Conservation (phyloP, 2,888 invertebrate species). For the Andrena haemorrhoa region DNA sequence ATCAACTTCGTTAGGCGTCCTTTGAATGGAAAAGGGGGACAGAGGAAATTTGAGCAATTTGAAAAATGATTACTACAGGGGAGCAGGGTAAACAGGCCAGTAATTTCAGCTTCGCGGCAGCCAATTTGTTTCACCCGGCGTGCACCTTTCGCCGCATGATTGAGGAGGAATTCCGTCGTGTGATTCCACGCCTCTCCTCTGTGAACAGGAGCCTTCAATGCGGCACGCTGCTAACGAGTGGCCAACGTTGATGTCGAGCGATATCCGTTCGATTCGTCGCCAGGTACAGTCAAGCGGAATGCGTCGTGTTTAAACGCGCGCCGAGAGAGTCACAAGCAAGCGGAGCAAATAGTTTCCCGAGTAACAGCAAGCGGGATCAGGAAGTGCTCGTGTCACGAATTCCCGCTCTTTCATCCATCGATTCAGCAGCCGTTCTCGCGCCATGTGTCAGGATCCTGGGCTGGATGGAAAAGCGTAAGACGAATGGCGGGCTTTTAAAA, state of each 20-base stretch:
- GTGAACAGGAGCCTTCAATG: too few relatives aligned
- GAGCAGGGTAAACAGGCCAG: slow-evolving; percentile 1
- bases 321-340: background rate
- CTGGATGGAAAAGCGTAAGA: background rate
- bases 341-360: background rate
- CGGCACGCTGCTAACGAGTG: too few relatives aligned
- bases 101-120: slow-evolving; percentile 21
- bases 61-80: slow-evolving; percentile 8
- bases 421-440: slow-evolving; percentile 3
- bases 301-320: background rate
- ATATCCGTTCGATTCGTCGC: background rate
- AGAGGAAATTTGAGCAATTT: background rate
- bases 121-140: background rate
- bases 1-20: slow-evolving; percentile 15
- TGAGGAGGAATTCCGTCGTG: background rate
- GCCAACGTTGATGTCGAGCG: too few relatives aligned
- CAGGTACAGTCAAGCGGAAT: background rate
- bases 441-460: background rate
- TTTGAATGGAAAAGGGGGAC: background rate
- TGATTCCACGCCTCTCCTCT: background rate
- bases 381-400: slow-evolving; percentile 1
- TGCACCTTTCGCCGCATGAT: background rate
- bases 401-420: slow-evolving; percentile 13
- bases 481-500: background rate
- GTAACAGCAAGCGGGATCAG: background rate